Evolutionary conservation across 2,113 vertebrate genomes (phyloP).

Genomic region (Cryptoleucopteryx plumbea): DNA sequence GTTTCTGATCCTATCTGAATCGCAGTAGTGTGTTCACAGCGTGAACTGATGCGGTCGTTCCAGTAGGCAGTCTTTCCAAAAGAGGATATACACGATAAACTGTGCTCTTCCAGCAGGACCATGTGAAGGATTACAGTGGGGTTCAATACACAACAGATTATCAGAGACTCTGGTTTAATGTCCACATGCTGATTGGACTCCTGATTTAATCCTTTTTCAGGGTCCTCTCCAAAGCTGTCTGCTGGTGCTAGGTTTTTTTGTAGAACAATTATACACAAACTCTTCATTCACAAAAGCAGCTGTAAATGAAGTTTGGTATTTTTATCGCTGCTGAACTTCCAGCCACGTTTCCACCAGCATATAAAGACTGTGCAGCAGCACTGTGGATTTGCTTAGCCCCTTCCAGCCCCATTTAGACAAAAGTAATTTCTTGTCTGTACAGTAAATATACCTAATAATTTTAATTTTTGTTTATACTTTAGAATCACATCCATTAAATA

Average conservation of each 20-base stretch:
- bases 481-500: constrained; percentile 20
- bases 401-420: not conserved
- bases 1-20: not conserved
- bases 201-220: not conserved
- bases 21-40: not conserved
- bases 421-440: constrained; percentile 25
- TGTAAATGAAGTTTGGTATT: not conserved
- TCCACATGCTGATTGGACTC: not conserved
- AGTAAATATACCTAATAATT: constrained; percentile 26
- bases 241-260: not conserved
- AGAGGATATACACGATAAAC: not conserved
- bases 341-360: not conserved
- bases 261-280: not conserved
- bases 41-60: not conserved
- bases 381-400: not conserved
- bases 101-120: not conserved
- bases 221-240: not conserved
- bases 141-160: too few relatives aligned
- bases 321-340: not conserved
- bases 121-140: not conserved
- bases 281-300: not conserved
- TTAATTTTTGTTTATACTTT: constrained; percentile 34
- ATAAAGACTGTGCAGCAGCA: not conserved
- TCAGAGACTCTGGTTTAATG: not conserved
- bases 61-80: not conserved